phyloP scores from a whole-genome alignment of 2,113 vertebrate genomes.

The Gorsachius goisagi region DNA sequence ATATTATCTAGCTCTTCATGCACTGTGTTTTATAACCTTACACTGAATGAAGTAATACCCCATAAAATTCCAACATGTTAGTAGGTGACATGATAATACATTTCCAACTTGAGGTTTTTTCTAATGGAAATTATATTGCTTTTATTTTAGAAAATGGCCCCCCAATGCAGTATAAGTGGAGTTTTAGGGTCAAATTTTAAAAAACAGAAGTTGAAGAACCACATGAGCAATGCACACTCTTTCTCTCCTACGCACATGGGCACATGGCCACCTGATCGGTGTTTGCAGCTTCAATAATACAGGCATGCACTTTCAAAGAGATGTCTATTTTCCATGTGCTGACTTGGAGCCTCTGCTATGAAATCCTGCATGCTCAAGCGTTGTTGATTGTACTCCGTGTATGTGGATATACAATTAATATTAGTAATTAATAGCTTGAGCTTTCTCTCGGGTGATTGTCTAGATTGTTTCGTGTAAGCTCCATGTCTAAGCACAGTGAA shows the following conservation, averaged over 20 bases:
- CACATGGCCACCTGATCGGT: neutral
- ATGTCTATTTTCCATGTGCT: neutral
- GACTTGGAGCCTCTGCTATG: neutral
- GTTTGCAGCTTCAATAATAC: neutral
- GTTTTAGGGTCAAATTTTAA: neutral
- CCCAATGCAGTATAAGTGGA: neutral
- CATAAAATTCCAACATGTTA: neutral
- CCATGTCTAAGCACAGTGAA: neutral
- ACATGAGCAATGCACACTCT: neutral
- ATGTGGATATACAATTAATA: neutral
- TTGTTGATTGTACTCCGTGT: neutral
- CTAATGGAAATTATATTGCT: neutral
- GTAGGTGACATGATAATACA: neutral
- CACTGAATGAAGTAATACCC: neutral
- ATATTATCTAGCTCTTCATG: neutral
- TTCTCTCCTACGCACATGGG: rapidly evolving
- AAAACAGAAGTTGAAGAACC: neutral
- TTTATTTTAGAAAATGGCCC: neutral
- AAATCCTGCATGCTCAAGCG: neutral
- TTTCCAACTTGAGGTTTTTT: neutral
- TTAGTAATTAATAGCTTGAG: neutral
- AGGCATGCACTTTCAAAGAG: neutral
- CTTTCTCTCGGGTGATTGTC: neutral
- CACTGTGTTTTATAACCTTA: neutral
- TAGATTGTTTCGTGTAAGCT: neutral